Percentiles rank a stretch among this genome's conserved stretches.
phyloP scores from a whole-genome alignment of 1,140 invertebrate genomes.

The Drosophila bifasciata region DNA sequence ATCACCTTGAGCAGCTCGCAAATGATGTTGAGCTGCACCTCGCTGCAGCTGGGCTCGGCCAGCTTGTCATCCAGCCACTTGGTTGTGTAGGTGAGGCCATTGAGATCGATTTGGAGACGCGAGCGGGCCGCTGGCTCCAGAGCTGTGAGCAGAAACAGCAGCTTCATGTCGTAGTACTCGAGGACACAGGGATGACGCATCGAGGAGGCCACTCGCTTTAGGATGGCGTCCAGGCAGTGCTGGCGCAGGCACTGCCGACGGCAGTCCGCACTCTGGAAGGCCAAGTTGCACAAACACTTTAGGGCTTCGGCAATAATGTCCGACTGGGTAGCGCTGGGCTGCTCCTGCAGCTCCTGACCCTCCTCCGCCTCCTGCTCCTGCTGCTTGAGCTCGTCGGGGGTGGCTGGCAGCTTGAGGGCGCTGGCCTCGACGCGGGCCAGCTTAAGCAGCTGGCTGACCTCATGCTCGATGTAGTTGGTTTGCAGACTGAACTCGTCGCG shows the following conservation, averaged over 20 bases:
- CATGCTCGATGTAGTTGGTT: constrained; percentile 88
- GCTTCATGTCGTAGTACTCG: constrained; percentile 94
- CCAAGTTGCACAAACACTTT: constrained; percentile 95
- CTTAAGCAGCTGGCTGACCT: constrained; percentile 87
- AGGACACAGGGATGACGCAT: constrained; percentile 87
- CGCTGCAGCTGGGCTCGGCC: constrained; percentile 85
- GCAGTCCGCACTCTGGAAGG: constrained; percentile 91
- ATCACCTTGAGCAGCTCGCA: constrained; percentile 95
- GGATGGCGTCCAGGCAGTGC: constrained; percentile 90
- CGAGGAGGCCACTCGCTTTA: constrained; percentile 87
- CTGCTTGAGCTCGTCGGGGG: constrained; percentile 84
- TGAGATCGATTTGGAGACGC: constrained; percentile 90
- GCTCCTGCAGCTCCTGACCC: constrained; percentile 11
- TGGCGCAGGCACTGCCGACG: constrained; percentile 88
- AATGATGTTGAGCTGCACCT: constrained; percentile 88
- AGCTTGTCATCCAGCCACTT: constrained; percentile 91
- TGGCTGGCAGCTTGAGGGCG: constrained; percentile 60
- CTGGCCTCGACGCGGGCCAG: constrained; percentile 84
- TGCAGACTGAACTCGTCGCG: constrained; percentile 91
- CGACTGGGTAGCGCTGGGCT: constrained; percentile 38
- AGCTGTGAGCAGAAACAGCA: constrained; percentile 95
- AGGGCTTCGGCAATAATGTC: constrained; percentile 88
- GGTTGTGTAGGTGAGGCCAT: constrained; percentile 92
- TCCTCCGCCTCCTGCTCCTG: constrained; percentile 36
- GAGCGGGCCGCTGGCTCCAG: constrained; percentile 89